A percentile compares a stretch with the other conserved stretches of the same genome.
Conservation (phyloP, 2,888 invertebrate genomes). For the Caenorhabditis macrosperma region DNA sequence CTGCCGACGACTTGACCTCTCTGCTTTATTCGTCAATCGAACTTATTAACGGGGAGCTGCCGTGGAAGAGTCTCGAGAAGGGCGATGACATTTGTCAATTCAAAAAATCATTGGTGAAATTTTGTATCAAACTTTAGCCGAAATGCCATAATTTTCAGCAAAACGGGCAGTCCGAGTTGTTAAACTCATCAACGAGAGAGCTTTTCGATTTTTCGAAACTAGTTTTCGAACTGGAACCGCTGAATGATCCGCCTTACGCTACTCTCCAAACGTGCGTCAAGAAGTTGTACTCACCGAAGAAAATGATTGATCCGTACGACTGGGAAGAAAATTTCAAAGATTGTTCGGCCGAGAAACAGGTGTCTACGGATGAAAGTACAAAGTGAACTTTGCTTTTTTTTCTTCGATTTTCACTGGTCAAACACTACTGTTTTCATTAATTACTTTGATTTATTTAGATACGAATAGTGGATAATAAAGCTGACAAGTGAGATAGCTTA, state of each 20-base stretch:
- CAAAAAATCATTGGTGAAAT: constrained; percentile 68
- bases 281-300: constrained; percentile 32
- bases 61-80: constrained; percentile 57
- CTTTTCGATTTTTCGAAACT: constrained; percentile 32
- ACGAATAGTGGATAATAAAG: too few species aligned
- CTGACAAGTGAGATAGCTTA: too few species aligned
- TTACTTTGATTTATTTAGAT: too few species aligned
- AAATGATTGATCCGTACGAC: constrained; percentile 52
- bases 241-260: constrained; percentile 40
- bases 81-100: constrained; percentile 63
- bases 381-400: too few species aligned
- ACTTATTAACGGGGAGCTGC: constrained; percentile 46
- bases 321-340: constrained; percentile 58
- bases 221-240: constrained; percentile 38
- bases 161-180: constrained; percentile 14
- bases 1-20: constrained; percentile 67
- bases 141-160: too few species aligned
- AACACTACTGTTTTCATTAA: too few species aligned
- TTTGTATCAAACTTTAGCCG: too few species aligned
- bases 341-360: constrained; percentile 32
- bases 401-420: too few species aligned
- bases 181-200: constrained; percentile 5
- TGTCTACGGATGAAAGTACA: constrained; percentile 22
- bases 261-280: constrained; percentile 42
- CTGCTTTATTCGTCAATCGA: constrained; percentile 60